Percentiles rank a stretch among this genome's conserved stretches.
phyloP scores from a whole-genome alignment of 2,113 vertebrate species.

The Jacana jacana region DNA sequence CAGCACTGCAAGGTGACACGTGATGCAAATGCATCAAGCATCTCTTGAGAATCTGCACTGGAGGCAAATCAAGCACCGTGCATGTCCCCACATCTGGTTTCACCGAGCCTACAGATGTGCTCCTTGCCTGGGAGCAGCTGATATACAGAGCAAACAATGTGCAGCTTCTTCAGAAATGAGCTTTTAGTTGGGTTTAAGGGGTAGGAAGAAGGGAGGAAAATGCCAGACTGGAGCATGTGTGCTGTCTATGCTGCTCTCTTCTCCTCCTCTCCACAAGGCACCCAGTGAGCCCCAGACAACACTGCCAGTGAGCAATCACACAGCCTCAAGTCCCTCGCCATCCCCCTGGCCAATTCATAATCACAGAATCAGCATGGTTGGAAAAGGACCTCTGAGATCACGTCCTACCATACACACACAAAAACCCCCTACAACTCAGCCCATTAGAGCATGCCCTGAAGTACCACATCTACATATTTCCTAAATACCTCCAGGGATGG shows the following conservation, averaged over 20 bases:
- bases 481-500: too few species aligned
- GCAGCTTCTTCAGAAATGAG: neutral
- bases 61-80: neutral
- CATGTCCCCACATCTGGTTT: neutral
- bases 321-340: fast-evolving
- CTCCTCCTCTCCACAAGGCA: neutral
- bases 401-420: too few species aligned
- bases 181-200: neutral
- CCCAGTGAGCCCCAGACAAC: neutral
- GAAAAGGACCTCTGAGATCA: too few species aligned
- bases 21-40: neutral
- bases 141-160: fast-evolving
- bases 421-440: too few species aligned
- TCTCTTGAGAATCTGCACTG: neutral
- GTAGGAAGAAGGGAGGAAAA: neutral
- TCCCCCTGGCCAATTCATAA: neutral
- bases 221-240: fast-evolving
- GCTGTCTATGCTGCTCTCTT: neutral
- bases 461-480: too few species aligned
- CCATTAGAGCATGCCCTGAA: too few species aligned
- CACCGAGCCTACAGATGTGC: neutral
- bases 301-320: neutral
- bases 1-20: neutral
- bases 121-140: neutral
- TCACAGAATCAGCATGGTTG: too few species aligned